Evolutionary conservation across 2,888 invertebrate genomes (phyloP).

Genomic region (Nomada flava): DNA sequence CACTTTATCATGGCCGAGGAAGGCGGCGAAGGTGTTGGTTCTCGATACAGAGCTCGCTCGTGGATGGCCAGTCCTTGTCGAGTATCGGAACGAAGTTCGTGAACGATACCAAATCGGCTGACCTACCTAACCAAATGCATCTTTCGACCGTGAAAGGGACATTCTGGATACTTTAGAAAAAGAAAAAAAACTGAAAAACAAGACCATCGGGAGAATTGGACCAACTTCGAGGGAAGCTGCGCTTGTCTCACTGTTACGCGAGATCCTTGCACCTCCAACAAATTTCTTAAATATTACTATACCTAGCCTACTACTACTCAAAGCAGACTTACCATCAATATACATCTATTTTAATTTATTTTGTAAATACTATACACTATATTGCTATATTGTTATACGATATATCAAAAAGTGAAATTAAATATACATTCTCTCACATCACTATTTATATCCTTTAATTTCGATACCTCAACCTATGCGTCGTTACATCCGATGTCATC

Average conservation of each 20-base stretch:
- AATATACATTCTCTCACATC: slow-evolving; percentile 80
- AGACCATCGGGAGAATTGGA: slow-evolving; percentile 42
- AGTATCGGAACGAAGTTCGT: slow-evolving; percentile 27
- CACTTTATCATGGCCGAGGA: slow-evolving; percentile 57
- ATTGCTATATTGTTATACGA: slow-evolving; percentile 80
- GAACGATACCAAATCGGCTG: slow-evolving; percentile 1
- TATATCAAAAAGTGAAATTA: slow-evolving; percentile 77
- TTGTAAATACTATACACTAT: slow-evolving; percentile 82
- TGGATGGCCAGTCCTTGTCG: slow-evolving; percentile 36
- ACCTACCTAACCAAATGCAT: slow-evolving; percentile 47
- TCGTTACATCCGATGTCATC: not conserved
- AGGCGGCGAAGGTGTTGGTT: slow-evolving; percentile 51
- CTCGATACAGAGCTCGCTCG: slow-evolving; percentile 60
- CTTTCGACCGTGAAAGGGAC: slow-evolving; percentile 63
- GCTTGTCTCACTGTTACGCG: slow-evolving; percentile 64
- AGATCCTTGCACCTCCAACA: slow-evolving; percentile 50
- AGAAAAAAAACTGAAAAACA: not conserved
- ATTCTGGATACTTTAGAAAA: slow-evolving; percentile 43
- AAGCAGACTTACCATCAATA: slow-evolving; percentile 69
- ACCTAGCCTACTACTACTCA: slow-evolving; percentile 71
- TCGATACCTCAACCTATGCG: not conserved
- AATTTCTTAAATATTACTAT: slow-evolving; percentile 54
- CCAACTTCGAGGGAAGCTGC: slow-evolving; percentile 44
- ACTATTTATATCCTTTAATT: slow-evolving; percentile 50
- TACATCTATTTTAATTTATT: slow-evolving; percentile 81